phyloP scores from a whole-genome alignment of 2,113 vertebrate species.

The Ctenomys sociabilis region DNA sequence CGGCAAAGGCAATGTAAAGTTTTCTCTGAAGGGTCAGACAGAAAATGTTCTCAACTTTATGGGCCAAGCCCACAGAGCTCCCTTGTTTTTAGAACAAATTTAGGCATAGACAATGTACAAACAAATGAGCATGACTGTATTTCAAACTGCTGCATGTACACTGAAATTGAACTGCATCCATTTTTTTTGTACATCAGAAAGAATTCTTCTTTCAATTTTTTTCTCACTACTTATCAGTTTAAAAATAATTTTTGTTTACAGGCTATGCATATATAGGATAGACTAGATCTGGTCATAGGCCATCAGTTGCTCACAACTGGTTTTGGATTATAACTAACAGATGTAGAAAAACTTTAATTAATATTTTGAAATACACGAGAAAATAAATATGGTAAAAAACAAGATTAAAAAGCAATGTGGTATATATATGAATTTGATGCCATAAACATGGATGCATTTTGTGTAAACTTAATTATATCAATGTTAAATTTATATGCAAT shows the following conservation, averaged over 20 bases:
- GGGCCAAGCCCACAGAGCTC: background rate
- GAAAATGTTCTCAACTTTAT: slow-evolving; percentile 13
- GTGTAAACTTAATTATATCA: slow-evolving; percentile 6
- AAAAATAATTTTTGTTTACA: background rate
- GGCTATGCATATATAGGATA: background rate
- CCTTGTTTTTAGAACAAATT: slow-evolving; percentile 22
- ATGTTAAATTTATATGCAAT: background rate
- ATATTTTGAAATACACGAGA: slow-evolving; percentile 2
- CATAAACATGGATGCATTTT: background rate
- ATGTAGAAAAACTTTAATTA: slow-evolving; percentile 11
- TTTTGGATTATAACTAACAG: background rate
- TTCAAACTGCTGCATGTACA: background rate
- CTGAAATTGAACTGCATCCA: background rate
- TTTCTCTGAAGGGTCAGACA: background rate
- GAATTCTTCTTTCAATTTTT: background rate
- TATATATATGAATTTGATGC: background rate
- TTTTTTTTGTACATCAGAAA: background rate
- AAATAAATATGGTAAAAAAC: slow-evolving; percentile 10
- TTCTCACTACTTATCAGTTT: background rate
- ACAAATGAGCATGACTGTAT: background rate
- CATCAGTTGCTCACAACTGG: background rate
- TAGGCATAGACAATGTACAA: background rate
- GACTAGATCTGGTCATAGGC: background rate
- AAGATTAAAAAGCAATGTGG: background rate
- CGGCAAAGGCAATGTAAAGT: background rate